Conservation (phyloP, 2,888 invertebrate genomes). For the Mythimna impura region DNA sequence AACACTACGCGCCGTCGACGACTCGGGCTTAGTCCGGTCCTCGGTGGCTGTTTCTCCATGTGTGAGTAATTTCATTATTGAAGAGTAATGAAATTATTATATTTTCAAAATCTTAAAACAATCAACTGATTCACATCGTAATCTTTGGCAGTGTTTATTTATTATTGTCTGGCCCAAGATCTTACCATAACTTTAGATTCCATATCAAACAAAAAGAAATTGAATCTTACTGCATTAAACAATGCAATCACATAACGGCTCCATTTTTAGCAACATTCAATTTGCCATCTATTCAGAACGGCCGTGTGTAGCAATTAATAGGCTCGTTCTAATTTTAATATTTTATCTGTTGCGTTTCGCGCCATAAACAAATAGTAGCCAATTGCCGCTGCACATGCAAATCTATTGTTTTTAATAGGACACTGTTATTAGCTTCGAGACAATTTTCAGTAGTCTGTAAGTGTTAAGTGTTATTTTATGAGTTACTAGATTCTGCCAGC, state of each 20-base stretch:
- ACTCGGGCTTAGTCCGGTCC: too few relatives aligned
- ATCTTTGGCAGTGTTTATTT: background rate
- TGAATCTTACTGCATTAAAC: slow-evolving; percentile 15
- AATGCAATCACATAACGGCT: slow-evolving; percentile 38
- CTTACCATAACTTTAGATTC: background rate
- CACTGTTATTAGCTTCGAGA: slow-evolving; percentile 29
- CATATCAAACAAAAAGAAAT: background rate
- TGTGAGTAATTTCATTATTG: too few relatives aligned
- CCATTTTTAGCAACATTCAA: slow-evolving; percentile 57
- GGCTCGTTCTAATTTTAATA: slow-evolving; percentile 70
- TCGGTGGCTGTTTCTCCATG: too few relatives aligned
- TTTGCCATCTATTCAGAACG: slow-evolving; percentile 25
- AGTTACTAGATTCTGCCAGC: too few relatives aligned
- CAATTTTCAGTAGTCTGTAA: slow-evolving; percentile 13
- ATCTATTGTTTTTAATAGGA: slow-evolving; percentile 64
- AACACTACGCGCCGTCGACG: too few relatives aligned
- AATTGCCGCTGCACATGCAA: slow-evolving; percentile 64
- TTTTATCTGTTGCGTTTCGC: slow-evolving; percentile 68
- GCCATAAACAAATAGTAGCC: slow-evolving; percentile 67
- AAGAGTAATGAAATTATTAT: too few relatives aligned
- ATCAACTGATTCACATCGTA: background rate
- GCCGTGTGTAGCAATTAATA: slow-evolving; percentile 59
- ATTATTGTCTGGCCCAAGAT: background rate
- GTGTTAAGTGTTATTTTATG: too few relatives aligned
- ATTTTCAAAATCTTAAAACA: too few relatives aligned